Percentiles rank a stretch among this genome's conserved stretches.
These are phyloP conservation scores for Zaprionus capensis DNA, from an alignment of 1,140 invertebrate species.

Conservation along the genomic window DNA sequence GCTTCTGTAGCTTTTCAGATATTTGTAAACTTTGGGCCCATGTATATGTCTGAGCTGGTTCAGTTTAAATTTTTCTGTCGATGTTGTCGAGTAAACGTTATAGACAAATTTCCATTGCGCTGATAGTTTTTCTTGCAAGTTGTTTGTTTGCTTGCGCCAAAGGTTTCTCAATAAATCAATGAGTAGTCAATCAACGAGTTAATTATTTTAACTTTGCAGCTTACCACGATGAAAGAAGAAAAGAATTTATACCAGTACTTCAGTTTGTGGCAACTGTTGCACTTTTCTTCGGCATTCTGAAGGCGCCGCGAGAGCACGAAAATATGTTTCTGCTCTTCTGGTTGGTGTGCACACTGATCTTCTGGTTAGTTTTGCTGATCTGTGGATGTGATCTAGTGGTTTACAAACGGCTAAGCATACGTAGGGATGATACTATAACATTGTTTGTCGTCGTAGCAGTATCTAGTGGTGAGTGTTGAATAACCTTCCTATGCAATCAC, in stretches of 20 bases:
- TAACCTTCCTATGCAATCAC: neutral
- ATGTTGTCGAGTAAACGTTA: neutral
- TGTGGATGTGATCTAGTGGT: neutral
- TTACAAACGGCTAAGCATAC: neutral
- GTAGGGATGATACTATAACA: neutral
- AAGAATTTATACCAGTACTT: neutral
- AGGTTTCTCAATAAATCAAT: neutral
- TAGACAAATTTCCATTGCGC: neutral
- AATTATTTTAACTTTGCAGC: neutral
- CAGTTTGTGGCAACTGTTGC: slow-evolving; percentile 1
- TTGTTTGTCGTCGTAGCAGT: neutral
- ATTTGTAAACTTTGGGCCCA: too few relatives aligned
- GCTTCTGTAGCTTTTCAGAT: too few relatives aligned
- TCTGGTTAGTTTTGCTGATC: neutral
- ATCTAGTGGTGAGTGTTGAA: neutral
- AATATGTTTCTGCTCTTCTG: neutral
- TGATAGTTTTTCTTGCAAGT: neutral
- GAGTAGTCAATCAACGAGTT: neutral
- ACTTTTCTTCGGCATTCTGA: neutral
- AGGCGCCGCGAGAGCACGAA: neutral
- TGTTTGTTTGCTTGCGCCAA: neutral
- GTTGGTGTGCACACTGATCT: neutral
- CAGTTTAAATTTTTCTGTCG: neutral
- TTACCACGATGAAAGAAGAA: neutral
- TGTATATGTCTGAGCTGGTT: neutral